A percentile compares a stretch with the other conserved stretches of the same genome.
Evolutionary conservation across 2,888 invertebrate species (phyloP).

Genomic region (Scaptomyza polygonia): DNA sequence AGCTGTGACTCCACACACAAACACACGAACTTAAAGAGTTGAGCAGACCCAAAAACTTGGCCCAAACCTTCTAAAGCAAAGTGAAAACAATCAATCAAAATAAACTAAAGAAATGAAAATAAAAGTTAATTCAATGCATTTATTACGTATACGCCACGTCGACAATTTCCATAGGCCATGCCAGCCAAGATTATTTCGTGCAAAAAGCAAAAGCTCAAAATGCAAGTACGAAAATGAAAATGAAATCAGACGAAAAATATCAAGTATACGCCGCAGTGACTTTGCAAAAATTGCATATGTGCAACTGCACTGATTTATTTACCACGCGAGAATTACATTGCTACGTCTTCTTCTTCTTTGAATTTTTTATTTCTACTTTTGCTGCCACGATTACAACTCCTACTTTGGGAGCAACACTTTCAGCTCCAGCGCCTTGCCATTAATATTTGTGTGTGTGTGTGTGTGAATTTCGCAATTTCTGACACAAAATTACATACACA

Average conservation of each 20-base stretch:
- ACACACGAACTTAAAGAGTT: background rate
- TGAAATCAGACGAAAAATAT: constrained; percentile 41
- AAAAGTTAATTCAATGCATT: constrained; percentile 76
- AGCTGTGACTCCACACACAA: constrained; percentile 44
- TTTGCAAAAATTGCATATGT: constrained; percentile 36
- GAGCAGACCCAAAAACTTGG: constrained; percentile 34
- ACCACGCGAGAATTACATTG: constrained; percentile 51
- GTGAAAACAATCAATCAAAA: constrained; percentile 77
- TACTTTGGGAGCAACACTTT: constrained; percentile 15
- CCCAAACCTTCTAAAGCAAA: constrained; percentile 69
- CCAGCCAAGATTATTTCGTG: constrained; percentile 43
- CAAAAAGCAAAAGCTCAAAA: constrained; percentile 5
- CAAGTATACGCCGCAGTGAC: constrained; percentile 49
- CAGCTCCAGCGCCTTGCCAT: constrained; percentile 19
- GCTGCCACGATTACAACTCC: constrained; percentile 26
- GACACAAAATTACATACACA: constrained; percentile 74
- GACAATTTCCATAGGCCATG: constrained; percentile 66
- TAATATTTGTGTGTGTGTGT: constrained; percentile 1
- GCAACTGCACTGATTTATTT: constrained; percentile 59
- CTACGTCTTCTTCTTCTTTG: constrained; percentile 21
- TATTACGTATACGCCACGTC: constrained; percentile 58
- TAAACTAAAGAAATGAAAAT: constrained; percentile 33
- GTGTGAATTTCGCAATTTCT: constrained; percentile 66
- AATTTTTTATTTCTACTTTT: constrained; percentile 18
- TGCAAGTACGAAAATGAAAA: constrained; percentile 1